A percentile compares a stretch with the other conserved stretches of the same genome.
phyloP scores from a whole-genome alignment of 2,888 invertebrate genomes.

The Caenorhabditis wallacei region DNA sequence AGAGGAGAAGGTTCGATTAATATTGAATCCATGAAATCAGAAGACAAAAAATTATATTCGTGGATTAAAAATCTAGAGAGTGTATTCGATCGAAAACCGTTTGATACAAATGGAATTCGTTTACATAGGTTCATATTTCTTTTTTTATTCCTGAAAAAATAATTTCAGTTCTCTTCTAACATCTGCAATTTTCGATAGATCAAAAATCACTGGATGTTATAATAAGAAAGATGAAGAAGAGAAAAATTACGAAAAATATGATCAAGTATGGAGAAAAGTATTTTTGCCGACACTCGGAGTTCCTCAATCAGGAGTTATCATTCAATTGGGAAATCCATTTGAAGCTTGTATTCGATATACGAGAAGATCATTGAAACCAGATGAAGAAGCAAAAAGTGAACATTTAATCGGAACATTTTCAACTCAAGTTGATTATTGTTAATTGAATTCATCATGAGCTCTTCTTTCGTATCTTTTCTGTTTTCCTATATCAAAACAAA shows the following conservation, averaged over 20 bases:
- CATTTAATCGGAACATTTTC: conserved; percentile 52
- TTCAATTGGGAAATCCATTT: conserved; percentile 65
- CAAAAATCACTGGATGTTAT: conserved; percentile 45
- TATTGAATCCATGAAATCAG: conserved; percentile 33
- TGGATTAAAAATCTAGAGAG: conserved; percentile 64
- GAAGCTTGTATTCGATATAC: conserved; percentile 61
- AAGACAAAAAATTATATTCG: conserved; percentile 40
- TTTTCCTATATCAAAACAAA: not conserved
- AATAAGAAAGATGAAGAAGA: conserved; percentile 40
- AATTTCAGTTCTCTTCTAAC: conserved; percentile 58
- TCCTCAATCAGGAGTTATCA: not conserved
- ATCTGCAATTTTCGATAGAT: conserved; percentile 52
- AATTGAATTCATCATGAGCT: conserved; percentile 8
- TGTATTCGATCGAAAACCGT: conserved; percentile 61
- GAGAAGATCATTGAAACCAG: conserved; percentile 7
- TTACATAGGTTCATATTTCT: conserved; percentile 40
- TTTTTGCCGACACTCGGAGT: conserved; percentile 66
- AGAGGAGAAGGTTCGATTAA: conserved; percentile 54
- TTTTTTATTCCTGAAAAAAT: too few species aligned
- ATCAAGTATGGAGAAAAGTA: conserved; percentile 57
- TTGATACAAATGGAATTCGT: conserved; percentile 59
- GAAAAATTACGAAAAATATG: conserved; percentile 39
- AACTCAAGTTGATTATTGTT: conserved; percentile 60
- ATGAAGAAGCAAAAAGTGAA: conserved; percentile 10
- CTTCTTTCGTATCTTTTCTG: conserved; percentile 16